Percentiles rank a stretch among this genome's conserved stretches.
Evolutionary conservation across 2,888 invertebrate species (phyloP).

Genomic region (Atethmia centrago): DNA sequence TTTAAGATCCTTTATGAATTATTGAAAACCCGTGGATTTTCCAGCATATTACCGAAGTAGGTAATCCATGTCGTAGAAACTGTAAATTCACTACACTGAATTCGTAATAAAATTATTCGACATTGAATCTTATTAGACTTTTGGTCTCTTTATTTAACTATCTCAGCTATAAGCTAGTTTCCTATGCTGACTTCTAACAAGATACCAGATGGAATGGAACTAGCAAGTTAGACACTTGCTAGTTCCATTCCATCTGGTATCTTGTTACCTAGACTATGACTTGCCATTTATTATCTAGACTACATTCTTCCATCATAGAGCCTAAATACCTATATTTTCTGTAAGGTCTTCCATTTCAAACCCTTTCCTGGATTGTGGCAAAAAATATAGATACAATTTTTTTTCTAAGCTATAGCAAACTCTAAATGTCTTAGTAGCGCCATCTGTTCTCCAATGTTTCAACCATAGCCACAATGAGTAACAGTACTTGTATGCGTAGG

Average conservation of each 20-base stretch:
- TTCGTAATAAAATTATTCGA: background rate
- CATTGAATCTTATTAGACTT: background rate
- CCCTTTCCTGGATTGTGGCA: background rate
- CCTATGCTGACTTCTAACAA: background rate
- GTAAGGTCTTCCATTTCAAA: background rate
- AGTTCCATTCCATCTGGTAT: no score
- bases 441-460: conserved; percentile 10
- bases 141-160: background rate
- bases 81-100: background rate
- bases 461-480: background rate
- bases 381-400: background rate
- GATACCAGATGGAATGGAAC: background rate
- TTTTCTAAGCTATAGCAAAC: background rate
- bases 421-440: conserved; percentile 5
- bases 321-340: background rate
- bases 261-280: no score
- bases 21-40: background rate
- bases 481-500: background rate
- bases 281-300: no score
- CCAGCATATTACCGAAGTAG: background rate
- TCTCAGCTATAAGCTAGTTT: background rate
- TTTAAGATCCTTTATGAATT: background rate
- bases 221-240: no score
- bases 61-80: background rate
- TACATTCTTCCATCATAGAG: background rate